Percentiles rank a stretch among this genome's conserved stretches.
These are phyloP conservation scores for Parelbella ahira DNA, from an alignment of 2,888 invertebrate species.

Conservation along the genomic window DNA sequence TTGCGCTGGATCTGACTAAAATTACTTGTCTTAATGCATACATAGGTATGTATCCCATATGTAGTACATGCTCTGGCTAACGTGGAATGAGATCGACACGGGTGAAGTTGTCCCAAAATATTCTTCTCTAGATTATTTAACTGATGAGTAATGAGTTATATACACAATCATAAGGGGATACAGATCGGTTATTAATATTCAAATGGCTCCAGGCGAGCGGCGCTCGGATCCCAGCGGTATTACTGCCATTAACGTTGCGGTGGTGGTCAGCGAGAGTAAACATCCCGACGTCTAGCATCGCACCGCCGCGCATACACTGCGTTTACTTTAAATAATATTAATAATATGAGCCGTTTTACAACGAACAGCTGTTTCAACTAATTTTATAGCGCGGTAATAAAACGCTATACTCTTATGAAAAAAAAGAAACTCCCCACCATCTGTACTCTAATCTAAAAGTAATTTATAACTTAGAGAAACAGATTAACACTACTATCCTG, in stretches of 20 bases:
- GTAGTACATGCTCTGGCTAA: too few relatives aligned
- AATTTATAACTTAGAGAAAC: constrained; percentile 52
- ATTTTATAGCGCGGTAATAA: constrained; percentile 36
- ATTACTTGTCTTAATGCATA: too few relatives aligned
- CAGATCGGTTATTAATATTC: constrained; percentile 67
- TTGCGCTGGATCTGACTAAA: too few relatives aligned
- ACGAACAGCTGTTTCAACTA: constrained; percentile 31
- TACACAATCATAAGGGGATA: constrained; percentile 56
- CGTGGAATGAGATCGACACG: too few relatives aligned
- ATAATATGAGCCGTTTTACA: constrained; percentile 33
- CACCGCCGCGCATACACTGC: too few relatives aligned
- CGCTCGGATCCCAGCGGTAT: constrained; percentile 56
- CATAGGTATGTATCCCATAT: too few relatives aligned
- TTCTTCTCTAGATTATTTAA: too few relatives aligned
- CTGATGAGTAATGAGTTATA: too few relatives aligned
- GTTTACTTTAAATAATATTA: too few relatives aligned
- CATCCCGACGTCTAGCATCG: too few relatives aligned
- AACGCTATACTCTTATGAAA: constrained; percentile 30
- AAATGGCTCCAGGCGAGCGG: constrained; percentile 60
- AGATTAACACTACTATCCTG: constrained; percentile 52
- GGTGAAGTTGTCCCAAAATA: too few relatives aligned
- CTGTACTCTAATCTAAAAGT: constrained; percentile 30
- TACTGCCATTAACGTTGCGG: constrained; percentile 59
- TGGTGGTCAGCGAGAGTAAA: constrained; percentile 41
- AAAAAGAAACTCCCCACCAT: constrained; percentile 33